Evolutionary conservation across 2,888 invertebrate genomes (phyloP).

Genomic region (Campaea margaritaria): DNA sequence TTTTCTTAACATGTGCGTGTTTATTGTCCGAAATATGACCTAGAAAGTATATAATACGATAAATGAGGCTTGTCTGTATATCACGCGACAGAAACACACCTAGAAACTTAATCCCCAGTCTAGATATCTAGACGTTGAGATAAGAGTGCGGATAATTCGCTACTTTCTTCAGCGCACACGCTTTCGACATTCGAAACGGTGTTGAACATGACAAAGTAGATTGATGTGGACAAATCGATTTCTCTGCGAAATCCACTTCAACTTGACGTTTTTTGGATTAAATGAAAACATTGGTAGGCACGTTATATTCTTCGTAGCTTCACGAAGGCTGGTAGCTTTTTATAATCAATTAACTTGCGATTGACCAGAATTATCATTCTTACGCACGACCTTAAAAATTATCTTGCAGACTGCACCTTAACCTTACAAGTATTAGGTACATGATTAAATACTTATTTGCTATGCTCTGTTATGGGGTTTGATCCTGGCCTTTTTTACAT

Average conservation of each 20-base stretch:
- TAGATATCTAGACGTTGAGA: slow-evolving; percentile 28
- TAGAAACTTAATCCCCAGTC: slow-evolving; percentile 28
- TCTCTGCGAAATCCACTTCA: slow-evolving; percentile 3
- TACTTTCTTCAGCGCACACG: slow-evolving; percentile 33
- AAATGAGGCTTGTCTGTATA: slow-evolving; percentile 18
- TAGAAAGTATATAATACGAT: slow-evolving; percentile 9
- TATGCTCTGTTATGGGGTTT: no score
- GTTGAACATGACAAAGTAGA: slow-evolving; percentile 26
- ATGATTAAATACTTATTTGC: no score
- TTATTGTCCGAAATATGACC: slow-evolving; percentile 6
- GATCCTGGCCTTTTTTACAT: no score
- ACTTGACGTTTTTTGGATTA: background rate
- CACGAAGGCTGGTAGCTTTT: background rate
- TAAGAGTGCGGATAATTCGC: slow-evolving; percentile 31
- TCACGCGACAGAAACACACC: slow-evolving; percentile 25
- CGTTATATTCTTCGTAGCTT: no score
- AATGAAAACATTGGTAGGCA: no score
- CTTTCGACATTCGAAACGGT: slow-evolving; percentile 38
- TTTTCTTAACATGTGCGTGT: background rate
- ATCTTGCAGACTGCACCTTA: no score
- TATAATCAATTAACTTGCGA: no score
- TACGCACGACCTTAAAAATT: no score
- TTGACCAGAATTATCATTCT: no score
- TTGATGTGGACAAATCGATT: slow-evolving; percentile 24
- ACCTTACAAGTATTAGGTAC: no score